phyloP scores from a whole-genome alignment of 2,888 invertebrate genomes.

The Malthinus flaveolus region DNA sequence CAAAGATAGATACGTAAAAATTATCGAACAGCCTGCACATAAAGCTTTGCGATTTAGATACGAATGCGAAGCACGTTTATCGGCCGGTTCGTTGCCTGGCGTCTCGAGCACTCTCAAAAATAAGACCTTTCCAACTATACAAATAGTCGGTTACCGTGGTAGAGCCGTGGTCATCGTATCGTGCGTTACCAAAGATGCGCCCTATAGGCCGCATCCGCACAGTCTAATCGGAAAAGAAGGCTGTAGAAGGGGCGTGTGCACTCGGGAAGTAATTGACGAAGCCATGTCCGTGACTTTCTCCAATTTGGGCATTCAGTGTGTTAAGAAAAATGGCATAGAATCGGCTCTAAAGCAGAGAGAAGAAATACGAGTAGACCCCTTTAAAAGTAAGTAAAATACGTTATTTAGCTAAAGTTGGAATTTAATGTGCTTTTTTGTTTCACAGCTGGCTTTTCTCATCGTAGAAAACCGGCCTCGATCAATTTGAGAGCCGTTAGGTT shows the following conservation, averaged over 20 bases:
- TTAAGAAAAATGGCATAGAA: constrained; percentile 91
- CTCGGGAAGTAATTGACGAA: constrained; percentile 74
- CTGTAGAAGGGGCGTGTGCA: constrained; percentile 91
- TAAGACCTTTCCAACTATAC: constrained; percentile 90
- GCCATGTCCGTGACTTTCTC: constrained; percentile 82
- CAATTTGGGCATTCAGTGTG: constrained; percentile 95
- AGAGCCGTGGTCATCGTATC: constrained; percentile 92
- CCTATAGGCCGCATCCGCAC: constrained; percentile 88
- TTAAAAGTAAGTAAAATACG: constrained; percentile 71
- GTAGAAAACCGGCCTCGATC: constrained; percentile 82
- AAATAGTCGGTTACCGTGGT: constrained; percentile 83
- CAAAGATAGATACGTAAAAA: constrained; percentile 60
- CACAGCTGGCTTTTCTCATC: constrained; percentile 85
- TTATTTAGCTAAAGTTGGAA: not conserved
- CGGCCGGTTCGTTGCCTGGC: constrained; percentile 94
- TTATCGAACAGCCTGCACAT: constrained; percentile 89
- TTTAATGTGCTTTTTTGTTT: constrained; percentile 29
- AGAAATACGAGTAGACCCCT: constrained; percentile 90
- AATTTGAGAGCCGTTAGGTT: constrained; percentile 92
- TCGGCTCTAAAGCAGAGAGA: constrained; percentile 79
- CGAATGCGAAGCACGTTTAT: constrained; percentile 89
- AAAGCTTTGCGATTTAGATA: constrained; percentile 81
- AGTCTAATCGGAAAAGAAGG: constrained; percentile 93
- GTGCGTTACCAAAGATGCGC: constrained; percentile 90
- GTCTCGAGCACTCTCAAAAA: constrained; percentile 85